phyloP scores from a whole-genome alignment of 2,797 vertebrate species.

The Anolis apletophallus region DNA sequence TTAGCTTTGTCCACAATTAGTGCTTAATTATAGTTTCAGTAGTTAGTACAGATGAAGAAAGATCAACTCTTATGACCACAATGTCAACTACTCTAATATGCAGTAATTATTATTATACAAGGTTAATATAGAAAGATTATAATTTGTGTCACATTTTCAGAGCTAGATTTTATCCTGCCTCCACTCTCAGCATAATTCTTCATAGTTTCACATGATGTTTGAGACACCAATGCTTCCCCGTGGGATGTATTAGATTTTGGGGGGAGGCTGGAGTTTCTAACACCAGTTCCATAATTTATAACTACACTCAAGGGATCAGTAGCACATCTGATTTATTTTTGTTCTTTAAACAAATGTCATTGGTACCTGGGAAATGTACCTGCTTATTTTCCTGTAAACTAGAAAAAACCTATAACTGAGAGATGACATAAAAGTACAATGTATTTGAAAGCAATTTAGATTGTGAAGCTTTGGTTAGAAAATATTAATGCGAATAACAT shows the following conservation, averaged over 20 bases:
- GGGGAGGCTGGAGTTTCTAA: not conserved
- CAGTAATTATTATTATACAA: conserved; percentile 7
- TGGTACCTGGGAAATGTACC: not conserved
- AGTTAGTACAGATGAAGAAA: not conserved
- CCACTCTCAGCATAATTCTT: not conserved
- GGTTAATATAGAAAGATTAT: not conserved
- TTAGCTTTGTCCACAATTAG: not conserved
- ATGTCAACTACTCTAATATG: not conserved
- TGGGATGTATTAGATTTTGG: not conserved
- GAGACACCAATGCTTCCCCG: not conserved
- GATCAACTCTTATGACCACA: not conserved
- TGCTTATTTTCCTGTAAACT: conserved; percentile 22
- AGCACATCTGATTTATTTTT: conserved; percentile 36
- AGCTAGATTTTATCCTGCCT: not conserved
- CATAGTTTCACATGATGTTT: not conserved
- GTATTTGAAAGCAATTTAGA: conserved; percentile 14
- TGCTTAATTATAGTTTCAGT: not conserved
- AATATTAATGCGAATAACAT: not conserved
- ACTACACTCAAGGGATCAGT: conserved; percentile 23
- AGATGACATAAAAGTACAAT: conserved; percentile 4
- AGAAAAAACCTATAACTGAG: not conserved
- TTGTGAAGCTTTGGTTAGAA: conserved; percentile 17
- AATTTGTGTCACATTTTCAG: conserved; percentile 10
- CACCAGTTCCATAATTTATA: conserved; percentile 18
- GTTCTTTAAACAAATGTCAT: conserved; percentile 38